Evolutionary conservation across 2,797 vertebrate species (phyloP).

Genomic region (Podarcis siculus): DNA sequence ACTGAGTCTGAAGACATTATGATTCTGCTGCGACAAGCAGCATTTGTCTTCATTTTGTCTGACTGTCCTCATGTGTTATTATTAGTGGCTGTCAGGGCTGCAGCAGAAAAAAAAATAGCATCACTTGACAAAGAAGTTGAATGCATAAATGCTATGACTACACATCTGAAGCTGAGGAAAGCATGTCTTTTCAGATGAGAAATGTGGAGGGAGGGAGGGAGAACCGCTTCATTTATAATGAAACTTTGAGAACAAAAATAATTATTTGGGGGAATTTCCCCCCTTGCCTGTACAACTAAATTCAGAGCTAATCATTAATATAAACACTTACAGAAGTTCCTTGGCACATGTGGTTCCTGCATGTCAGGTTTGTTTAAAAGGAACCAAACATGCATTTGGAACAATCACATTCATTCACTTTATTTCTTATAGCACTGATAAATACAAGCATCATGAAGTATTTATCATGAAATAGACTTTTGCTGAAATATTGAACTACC

Average conservation of each 20-base stretch:
- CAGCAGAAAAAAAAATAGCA: constrained; percentile 83
- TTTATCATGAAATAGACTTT: constrained; percentile 61
- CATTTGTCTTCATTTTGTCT: constrained; percentile 99
- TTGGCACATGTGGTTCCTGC: constrained; percentile 73
- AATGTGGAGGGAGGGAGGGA: constrained; percentile 58
- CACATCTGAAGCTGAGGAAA: constrained; percentile 75
- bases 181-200: constrained; percentile 71
- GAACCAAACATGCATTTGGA: constrained; percentile 79
- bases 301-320: constrained; percentile 78
- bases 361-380: constrained; percentile 77
- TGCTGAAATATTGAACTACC: constrained; percentile 27
- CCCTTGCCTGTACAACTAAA: constrained; percentile 69
- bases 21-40: constrained; percentile 89
- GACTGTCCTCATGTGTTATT: constrained; percentile 99
- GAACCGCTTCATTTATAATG: constrained; percentile 56
- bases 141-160: constrained; percentile 82
- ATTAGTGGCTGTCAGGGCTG: constrained; percentile 93
- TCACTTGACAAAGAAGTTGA: constrained; percentile 84
- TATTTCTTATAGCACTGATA: constrained; percentile 76
- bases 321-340: constrained; percentile 71
- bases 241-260: constrained; percentile 71
- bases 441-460: constrained; percentile 70
- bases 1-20: constrained; percentile 90
- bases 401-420: constrained; percentile 71
- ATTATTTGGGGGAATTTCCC: constrained; percentile 62